Evolutionary conservation across 1,140 invertebrate genomes (phyloP), one percentile per base, ranked within the genome.

Genomic region (Aphaenogaster floridana): DNA sequence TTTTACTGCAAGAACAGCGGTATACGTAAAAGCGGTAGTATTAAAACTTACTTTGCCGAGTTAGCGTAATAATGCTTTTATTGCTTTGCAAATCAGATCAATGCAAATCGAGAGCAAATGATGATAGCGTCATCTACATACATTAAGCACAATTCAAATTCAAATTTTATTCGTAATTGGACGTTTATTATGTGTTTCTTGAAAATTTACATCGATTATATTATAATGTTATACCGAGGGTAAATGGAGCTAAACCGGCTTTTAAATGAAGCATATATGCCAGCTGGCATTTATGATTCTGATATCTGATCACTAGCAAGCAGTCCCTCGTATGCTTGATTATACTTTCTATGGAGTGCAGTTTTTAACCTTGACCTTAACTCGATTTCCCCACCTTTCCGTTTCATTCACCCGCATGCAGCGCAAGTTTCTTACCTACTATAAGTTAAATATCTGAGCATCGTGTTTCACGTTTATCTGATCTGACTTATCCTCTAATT

Each of bases 301-400:
- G 54, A 48, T 45, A 45, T 61, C 28, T 34, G 54, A 74, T 45
- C 28, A 8, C 9, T 39, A 2, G 9, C 68, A 36, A 57, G 68
- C 39, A 13, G 3, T 34, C 50, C 21, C 52, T 83, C 66, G 39
- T n/a, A 45, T 13, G 48, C 45, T 66, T 50, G 42, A 83, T 39
- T 61, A 54, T 39, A 74, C 54, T 84, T 84, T 61, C 45, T 61
- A 42, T 28, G 48, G 3, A n/a, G 36, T 36, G n/a, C 64, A 57
- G 52, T 57, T 74, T 72, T 74, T 72, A 59, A 74, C 68, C 79
- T 83, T 72, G 69, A 83, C 52, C 78, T 36, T 34, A 72, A 74
- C 52, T 52, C 42, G 39, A 17, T 64, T 36, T 83, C 28, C 17
- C 7, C 48, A 36, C 13, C 54, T 61, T 59, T 36, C 17, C 54